phyloP scores from a whole-genome alignment of 2,888 invertebrate genomes.

The Isoperla grammatica region DNA sequence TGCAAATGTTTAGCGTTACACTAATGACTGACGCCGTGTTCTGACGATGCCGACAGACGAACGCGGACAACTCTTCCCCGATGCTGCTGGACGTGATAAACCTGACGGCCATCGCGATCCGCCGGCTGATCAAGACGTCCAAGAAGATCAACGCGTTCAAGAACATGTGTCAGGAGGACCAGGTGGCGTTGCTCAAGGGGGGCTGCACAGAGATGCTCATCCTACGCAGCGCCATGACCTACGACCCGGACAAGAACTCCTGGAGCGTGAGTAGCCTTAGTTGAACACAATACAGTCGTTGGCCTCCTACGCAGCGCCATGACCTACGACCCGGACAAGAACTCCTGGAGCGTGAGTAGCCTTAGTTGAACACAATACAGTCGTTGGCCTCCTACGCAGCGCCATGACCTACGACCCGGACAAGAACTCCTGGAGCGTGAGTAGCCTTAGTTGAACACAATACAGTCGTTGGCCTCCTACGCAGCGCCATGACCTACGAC shows the following conservation, averaged over 20 bases:
- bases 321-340: slow-evolving; percentile 82
- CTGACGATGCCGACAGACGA: too few species aligned
- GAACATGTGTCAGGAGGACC: slow-evolving; percentile 91
- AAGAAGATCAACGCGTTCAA: slow-evolving; percentile 69
- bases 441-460: too few species aligned
- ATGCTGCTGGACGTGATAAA: slow-evolving; percentile 79
- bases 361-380: too few species aligned
- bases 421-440: slow-evolving; percentile 84
- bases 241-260: slow-evolving; percentile 79
- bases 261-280: slow-evolving; percentile 71
- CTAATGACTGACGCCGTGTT: too few species aligned
- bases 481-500: slow-evolving; percentile 90
- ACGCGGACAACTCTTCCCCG: slow-evolving; percentile 24
- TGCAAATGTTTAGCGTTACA: too few species aligned
- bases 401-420: slow-evolving; percentile 88
- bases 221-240: slow-evolving; percentile 85
- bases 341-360: slow-evolving; percentile 76
- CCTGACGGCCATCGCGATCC: slow-evolving; percentile 85
- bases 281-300: too few species aligned
- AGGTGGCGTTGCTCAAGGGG: slow-evolving; percentile 81
- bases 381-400: too few species aligned
- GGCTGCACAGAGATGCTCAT: slow-evolving; percentile 97
- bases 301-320: slow-evolving; percentile 47
- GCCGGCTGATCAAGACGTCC: slow-evolving; percentile 63
- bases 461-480: too few species aligned